phyloP scores from a whole-genome alignment of 2,888 invertebrate species.

The Barypeithes pellucidus region DNA sequence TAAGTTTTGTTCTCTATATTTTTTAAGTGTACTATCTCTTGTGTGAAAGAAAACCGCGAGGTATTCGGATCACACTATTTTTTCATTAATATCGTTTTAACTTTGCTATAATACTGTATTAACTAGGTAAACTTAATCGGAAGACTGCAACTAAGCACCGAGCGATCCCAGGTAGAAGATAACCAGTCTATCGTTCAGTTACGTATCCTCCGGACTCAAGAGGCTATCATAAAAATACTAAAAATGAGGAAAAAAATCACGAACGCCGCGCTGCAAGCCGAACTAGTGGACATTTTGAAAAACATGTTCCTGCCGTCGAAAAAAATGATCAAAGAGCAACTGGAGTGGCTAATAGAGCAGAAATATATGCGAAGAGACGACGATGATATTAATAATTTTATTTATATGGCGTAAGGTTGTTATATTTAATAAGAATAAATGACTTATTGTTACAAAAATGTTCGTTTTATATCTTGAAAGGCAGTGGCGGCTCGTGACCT shows the following conservation, averaged over 20 bases:
- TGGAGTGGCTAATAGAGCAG: constrained; percentile 99
- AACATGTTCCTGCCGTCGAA: constrained; percentile 99
- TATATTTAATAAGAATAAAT: constrained; percentile 41
- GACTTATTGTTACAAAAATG: constrained; percentile 34
- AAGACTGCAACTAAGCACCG: constrained; percentile 94
- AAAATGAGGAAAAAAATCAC: constrained; percentile 97
- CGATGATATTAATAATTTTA: constrained; percentile 97
- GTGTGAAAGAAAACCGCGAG: too few species aligned
- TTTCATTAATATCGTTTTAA: too few species aligned
- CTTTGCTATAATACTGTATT: too few species aligned
- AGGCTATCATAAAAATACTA: constrained; percentile 98
- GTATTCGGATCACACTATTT: too few species aligned
- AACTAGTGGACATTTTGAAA: constrained; percentile 97
- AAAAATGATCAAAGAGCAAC: constrained; percentile 99
- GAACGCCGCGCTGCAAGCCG: constrained; percentile 96
- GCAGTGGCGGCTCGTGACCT: too few species aligned
- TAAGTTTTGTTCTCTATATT: constrained; percentile 55
- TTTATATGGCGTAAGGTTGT: constrained; percentile 90
- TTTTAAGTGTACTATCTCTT: too few species aligned
- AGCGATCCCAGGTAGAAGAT: constrained; percentile 96
- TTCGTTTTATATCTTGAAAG: neutral
- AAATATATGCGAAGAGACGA: constrained; percentile 98
- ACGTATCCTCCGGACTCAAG: constrained; percentile 93
- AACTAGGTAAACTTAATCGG: constrained; percentile 96
- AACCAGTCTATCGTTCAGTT: constrained; percentile 98